Evolutionary conservation across 2,113 vertebrate genomes (phyloP).

Genomic region (Barnardius zonarius): DNA sequence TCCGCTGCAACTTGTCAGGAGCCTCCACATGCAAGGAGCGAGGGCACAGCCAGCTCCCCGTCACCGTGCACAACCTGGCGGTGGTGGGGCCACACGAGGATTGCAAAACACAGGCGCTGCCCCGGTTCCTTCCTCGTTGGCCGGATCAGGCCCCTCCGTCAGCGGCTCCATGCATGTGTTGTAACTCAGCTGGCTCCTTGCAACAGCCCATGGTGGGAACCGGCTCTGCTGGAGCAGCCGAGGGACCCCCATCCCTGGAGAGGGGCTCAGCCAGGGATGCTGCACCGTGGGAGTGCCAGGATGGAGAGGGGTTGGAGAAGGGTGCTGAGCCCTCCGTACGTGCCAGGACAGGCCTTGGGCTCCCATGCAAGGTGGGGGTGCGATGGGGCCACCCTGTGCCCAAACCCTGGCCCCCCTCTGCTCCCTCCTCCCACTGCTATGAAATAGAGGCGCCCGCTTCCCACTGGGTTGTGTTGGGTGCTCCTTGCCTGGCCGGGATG

Average conservation of each 20-base stretch:
- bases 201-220: rapidly evolving
- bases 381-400: background rate
- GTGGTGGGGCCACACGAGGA: background rate
- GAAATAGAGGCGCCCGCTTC: rapidly evolving
- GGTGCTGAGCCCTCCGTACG: rapidly evolving
- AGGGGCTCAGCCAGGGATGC: rapidly evolving
- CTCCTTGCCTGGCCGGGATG: background rate
- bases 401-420: background rate
- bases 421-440: background rate
- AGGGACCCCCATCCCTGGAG: rapidly evolving
- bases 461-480: rapidly evolving
- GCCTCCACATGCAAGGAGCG: background rate
- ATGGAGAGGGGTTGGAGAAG: background rate
- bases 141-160: background rate
- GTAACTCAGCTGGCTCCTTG: rapidly evolving
- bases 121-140: background rate
- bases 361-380: rapidly evolving
- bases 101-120: background rate
- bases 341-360: background rate
- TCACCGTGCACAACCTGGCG: background rate
- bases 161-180: rapidly evolving
- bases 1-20: background rate
- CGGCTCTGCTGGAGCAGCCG: rapidly evolving
- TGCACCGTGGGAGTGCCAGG: rapidly evolving
- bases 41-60: background rate